These are phyloP conservation scores for Pandion haliaetus DNA, from an alignment of 2,113 vertebrate species.

Conservation along the genomic window DNA sequence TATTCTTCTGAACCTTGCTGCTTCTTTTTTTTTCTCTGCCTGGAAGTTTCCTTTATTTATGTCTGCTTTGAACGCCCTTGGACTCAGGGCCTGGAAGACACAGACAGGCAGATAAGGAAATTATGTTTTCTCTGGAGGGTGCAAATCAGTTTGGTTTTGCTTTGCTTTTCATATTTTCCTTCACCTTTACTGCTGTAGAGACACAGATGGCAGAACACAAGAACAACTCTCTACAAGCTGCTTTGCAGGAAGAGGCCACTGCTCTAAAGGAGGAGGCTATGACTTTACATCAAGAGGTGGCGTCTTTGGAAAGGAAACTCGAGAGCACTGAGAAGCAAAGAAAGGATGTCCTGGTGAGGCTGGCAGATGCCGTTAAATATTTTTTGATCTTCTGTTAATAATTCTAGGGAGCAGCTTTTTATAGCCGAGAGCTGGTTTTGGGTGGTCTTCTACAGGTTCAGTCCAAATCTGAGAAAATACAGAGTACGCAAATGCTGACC, in stretches of 20 bases:
- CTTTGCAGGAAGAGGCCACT: slow-evolving; percentile 5
- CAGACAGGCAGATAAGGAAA: not conserved
- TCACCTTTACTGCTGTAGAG: slow-evolving; percentile 40
- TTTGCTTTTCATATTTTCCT: not conserved
- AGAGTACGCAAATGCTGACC: not conserved
- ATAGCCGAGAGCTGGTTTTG: not conserved
- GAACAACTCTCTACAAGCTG: slow-evolving; percentile 13
- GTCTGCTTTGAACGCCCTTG: not conserved
- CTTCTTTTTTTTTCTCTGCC: not conserved
- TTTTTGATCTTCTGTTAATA: not conserved
- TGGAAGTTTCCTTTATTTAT: not conserved
- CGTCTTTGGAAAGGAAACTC: slow-evolving; percentile 35
- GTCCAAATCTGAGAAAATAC: not conserved
- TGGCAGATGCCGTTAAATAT: not conserved
- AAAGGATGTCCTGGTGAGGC: slow-evolving; percentile 62
- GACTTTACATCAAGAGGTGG: slow-evolving; percentile 31
- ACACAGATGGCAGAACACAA: slow-evolving; percentile 35
- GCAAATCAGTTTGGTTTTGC: not conserved
- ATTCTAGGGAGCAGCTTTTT: not conserved
- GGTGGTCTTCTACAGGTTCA: not conserved
- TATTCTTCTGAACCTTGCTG: not conserved
- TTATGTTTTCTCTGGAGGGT: not conserved
- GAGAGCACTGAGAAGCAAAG: slow-evolving; percentile 46
- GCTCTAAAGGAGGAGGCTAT: not conserved
- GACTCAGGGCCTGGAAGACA: not conserved